A percentile compares a stretch with the other conserved stretches of the same genome.
These are phyloP conservation scores for Meandrina meandrites DNA, from an alignment of 92 coral and sea anemone genomes.

Conservation along the genomic window DNA sequence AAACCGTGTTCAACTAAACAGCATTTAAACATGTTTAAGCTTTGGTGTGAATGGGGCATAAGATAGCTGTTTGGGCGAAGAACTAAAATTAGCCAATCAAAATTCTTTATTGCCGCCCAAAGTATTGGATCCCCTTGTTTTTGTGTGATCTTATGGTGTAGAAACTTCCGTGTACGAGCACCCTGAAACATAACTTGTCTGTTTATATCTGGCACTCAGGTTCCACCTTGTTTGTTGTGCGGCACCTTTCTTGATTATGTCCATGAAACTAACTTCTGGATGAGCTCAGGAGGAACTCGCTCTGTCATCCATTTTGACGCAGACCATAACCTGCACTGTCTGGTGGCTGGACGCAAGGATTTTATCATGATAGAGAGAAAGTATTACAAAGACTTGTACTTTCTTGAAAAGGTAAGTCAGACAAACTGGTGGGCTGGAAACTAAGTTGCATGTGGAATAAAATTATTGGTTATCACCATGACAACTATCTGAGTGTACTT, in stretches of 20 bases:
- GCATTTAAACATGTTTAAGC: too few relatives aligned
- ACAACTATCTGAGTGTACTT: too few relatives aligned
- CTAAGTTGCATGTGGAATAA: neutral
- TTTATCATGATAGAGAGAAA: slow-evolving; percentile 85
- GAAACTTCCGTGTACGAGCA: too few relatives aligned
- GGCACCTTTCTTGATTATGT: slow-evolving; percentile 88
- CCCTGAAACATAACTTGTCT: too few relatives aligned
- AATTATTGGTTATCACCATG: too few relatives aligned
- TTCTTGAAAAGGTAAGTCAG: slow-evolving; percentile 76
- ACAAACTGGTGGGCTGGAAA: neutral
- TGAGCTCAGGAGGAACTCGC: slow-evolving; percentile 98
- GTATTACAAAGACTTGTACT: slow-evolving; percentile 65
- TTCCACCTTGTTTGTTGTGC: slow-evolving; percentile 86
- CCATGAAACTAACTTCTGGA: slow-evolving; percentile 99
- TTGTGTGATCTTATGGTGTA: too few relatives aligned
- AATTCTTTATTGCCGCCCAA: too few relatives aligned
- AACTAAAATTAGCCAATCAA: too few relatives aligned
- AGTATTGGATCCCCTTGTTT: too few relatives aligned
- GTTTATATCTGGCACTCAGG: slow-evolving; percentile 46
- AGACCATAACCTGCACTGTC: slow-evolving; percentile 92
- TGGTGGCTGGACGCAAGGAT: slow-evolving; percentile 91
- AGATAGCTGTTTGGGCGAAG: too few relatives aligned
- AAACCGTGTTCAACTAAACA: too few relatives aligned
- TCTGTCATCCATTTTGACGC: slow-evolving; percentile 96
- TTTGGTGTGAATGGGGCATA: too few relatives aligned